phyloP scores from a whole-genome alignment of 1,140 invertebrate species.

The Frieseomelitta varia region DNA sequence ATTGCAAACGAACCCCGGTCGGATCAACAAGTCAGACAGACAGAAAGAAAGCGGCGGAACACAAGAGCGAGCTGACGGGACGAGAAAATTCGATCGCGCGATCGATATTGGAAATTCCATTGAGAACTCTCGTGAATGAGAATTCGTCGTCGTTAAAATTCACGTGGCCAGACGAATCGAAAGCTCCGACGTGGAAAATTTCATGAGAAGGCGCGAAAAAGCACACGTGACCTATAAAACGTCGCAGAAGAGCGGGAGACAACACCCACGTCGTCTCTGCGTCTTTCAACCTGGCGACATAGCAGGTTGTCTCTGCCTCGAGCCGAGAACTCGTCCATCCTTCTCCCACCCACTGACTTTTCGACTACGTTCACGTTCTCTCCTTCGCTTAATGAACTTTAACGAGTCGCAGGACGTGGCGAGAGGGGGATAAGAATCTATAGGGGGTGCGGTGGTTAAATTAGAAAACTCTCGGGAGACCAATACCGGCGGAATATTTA shows the following conservation, averaged over 20 bases:
- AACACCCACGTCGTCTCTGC: slow-evolving; percentile 15
- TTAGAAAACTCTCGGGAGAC: slow-evolving; percentile 64
- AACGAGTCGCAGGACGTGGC: slow-evolving; percentile 49
- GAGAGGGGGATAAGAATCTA: slow-evolving; percentile 35
- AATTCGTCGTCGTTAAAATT: slow-evolving; percentile 50
- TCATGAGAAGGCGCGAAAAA: slow-evolving; percentile 17
- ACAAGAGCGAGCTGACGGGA: background rate
- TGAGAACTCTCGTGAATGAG: slow-evolving; percentile 16
- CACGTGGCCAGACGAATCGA: slow-evolving; percentile 26
- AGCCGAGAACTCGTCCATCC: background rate
- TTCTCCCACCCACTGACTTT: background rate
- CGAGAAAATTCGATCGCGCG: background rate
- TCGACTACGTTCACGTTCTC: slow-evolving; percentile 19
- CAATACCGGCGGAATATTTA: slow-evolving; percentile 57
- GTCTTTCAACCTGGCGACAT: background rate
- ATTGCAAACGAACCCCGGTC: slow-evolving; percentile 15
- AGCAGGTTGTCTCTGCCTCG: background rate
- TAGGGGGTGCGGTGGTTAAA: slow-evolving; percentile 56
- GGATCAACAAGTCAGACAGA: slow-evolving; percentile 20
- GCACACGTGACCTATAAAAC: slow-evolving; percentile 45
- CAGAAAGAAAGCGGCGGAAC: background rate
- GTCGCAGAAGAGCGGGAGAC: slow-evolving; percentile 13
- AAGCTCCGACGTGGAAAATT: slow-evolving; percentile 40
- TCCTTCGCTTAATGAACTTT: slow-evolving; percentile 58
- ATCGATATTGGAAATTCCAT: background rate